Evolutionary conservation across 1,140 invertebrate genomes (phyloP).

Genomic region (Galendromus occidentalis): DNA sequence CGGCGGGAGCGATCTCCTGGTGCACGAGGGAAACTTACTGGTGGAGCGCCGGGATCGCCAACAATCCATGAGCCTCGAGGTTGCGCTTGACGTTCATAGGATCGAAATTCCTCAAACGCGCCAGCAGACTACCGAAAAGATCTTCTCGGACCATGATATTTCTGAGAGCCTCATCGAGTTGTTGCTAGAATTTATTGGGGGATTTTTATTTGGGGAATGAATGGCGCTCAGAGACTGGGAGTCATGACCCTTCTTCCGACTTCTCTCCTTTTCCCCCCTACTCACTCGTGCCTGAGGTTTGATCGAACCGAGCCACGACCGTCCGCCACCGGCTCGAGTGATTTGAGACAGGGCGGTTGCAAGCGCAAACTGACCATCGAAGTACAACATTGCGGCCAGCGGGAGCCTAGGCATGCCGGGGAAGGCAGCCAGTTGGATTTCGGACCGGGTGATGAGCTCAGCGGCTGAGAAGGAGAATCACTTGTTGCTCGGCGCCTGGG

Average conservation of each 20-base stretch:
- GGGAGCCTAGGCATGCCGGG: not conserved
- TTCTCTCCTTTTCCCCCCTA: too few relatives aligned
- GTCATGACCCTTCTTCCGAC: too few relatives aligned
- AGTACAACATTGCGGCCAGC: not conserved
- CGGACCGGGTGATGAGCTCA: not conserved
- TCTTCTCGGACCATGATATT: not conserved
- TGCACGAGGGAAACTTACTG: not conserved
- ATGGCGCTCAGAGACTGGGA: too few relatives aligned
- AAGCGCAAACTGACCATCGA: not conserved
- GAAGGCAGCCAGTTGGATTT: not conserved
- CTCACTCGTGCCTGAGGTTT: too few relatives aligned
- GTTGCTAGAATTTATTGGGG: too few relatives aligned
- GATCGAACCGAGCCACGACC: not conserved
- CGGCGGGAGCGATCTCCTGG: too few relatives aligned
- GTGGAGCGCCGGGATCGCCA: not conserved
- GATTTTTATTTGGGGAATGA: too few relatives aligned
- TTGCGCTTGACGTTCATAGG: not conserved
- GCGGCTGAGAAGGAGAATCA: not conserved
- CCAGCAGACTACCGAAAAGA: not conserved
- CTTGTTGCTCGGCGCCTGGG: too few relatives aligned
- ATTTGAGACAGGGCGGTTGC: not conserved
- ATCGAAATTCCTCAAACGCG: not conserved
- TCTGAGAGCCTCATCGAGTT: too few relatives aligned
- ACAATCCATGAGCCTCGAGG: not conserved
- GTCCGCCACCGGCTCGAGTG: not conserved